These are phyloP conservation scores for Epizoanthus fatuus DNA, from an alignment of 92 coral and sea anemone species.

Conservation along the genomic window DNA sequence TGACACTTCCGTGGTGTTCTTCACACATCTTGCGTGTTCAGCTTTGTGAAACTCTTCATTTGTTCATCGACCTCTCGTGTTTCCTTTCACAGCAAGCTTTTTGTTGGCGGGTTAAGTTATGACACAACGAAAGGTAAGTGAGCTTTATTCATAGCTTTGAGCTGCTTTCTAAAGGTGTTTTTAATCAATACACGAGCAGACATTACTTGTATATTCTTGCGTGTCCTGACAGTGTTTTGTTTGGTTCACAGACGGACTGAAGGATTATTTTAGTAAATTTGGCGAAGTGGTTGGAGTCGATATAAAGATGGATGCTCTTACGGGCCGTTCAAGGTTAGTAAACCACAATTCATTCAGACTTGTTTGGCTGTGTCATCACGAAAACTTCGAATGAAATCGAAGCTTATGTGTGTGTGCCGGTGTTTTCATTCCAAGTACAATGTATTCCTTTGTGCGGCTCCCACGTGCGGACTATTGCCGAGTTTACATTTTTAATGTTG, in stretches of 20 bases:
- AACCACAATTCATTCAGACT: slow-evolving; percentile 25
- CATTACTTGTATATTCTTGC: background rate
- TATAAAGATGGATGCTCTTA: slow-evolving; percentile 91
- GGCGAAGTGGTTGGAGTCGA: slow-evolving; percentile 97
- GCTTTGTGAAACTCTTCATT: slow-evolving; percentile 10
- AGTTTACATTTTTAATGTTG: slow-evolving; percentile 89
- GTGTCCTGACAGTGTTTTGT: slow-evolving; percentile 21
- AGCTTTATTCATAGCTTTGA: slow-evolving; percentile 30
- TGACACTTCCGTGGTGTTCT: slow-evolving; percentile 39
- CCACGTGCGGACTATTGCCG: slow-evolving; percentile 63
- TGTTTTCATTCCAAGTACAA: slow-evolving; percentile 69
- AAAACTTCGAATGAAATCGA: slow-evolving; percentile 59
- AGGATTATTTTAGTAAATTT: slow-evolving; percentile 85
- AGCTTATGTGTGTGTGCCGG: slow-evolving; percentile 57
- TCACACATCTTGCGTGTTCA: background rate
- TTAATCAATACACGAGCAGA: background rate
- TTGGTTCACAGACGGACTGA: slow-evolving; percentile 77
- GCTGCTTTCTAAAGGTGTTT: slow-evolving; percentile 26
- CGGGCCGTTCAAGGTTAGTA: slow-evolving; percentile 94
- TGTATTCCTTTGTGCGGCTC: slow-evolving; percentile 67
- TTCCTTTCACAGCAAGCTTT: slow-evolving; percentile 91
- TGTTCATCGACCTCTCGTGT: slow-evolving; percentile 5
- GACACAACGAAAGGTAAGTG: slow-evolving; percentile 95
- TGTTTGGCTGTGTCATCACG: slow-evolving; percentile 44
- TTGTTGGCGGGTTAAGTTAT: slow-evolving; percentile 99